Evolutionary conservation across 2,113 vertebrate species (phyloP), one percentile per base, ranked within the genome.

Genomic region (Microcebus lehilahytsara): DNA sequence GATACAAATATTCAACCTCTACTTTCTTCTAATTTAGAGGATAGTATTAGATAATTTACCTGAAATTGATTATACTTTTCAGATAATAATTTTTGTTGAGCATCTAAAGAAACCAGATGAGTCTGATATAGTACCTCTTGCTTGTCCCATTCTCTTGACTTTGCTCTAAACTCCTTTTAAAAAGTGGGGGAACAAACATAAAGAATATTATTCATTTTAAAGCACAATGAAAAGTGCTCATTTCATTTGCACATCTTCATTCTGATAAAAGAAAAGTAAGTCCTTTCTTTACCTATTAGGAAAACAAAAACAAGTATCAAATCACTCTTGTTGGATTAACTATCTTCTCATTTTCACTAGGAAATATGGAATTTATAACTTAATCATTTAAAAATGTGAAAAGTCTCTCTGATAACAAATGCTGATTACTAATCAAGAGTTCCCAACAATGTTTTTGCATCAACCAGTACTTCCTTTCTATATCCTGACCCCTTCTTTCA

Each of bases 131-230:
- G 90, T 77, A 86, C 92, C 62, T 98, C 97, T 60, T 98, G 98
- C 60, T 98, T 98, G 97, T 99, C 98, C 98, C 98, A 98, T 95
- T 99, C 97, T 93, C 97, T 98, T 74, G 98, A 98, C 92, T 98
- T 99, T 58, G 92, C 85, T 96, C 98, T 98, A 93, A 98, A 98
- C 97, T 99, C 98, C 99, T 99, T 97, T 93, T 90, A 85, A 85
- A 94, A 85, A 49, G 22, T 42, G 42, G 60, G 86, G 67, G 92
- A 11, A 97, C 27, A 27, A 97, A 94, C 90, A 97, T 16, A 96
- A 62, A 56, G 84, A 72, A 72, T 69, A 34, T 93, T 91, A 95
- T n/a, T 89, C 5, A 51, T 85, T 42, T 85, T 56, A 89, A 89
- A 96, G 37, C 25, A 84, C 42, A 95, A 34, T 32, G 22, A 74